A percentile compares a stretch with the other conserved stretches of the same genome.
Conservation (phyloP, 2,797 vertebrate genomes). For the Labeo calbasu region DNA sequence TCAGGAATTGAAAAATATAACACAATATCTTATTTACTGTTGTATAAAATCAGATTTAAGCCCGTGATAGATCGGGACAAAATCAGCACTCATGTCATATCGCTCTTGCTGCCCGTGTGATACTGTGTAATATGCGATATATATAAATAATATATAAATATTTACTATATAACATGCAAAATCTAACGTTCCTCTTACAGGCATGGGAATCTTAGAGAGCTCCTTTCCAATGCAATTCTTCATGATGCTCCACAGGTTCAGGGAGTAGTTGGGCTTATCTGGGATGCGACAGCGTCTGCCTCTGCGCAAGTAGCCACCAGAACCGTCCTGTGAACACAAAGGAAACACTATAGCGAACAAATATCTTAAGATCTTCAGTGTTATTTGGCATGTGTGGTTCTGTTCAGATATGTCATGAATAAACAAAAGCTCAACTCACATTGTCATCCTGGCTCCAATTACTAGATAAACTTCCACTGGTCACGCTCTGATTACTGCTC, state of each 20-base stretch:
- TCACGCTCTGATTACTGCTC: constrained; percentile 80
- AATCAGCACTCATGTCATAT: no score
- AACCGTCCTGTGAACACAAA: constrained; percentile 66
- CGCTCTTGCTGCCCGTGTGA: no score
- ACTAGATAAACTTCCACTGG: constrained; percentile 81
- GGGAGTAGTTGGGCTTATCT: constrained; percentile 95
- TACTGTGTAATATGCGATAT: no score
- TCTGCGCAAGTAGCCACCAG: constrained; percentile 70
- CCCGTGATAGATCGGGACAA: no score
- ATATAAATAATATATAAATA: no score
- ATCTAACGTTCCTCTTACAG: constrained; percentile 76
- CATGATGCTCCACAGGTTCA: constrained; percentile 97
- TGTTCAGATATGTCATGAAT: neutral
- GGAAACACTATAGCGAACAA: neutral
- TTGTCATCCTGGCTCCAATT: constrained; percentile 90
- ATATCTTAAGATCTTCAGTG: neutral
- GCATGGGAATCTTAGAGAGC: constrained; percentile 94
- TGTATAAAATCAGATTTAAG: no score
- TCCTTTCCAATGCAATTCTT: constrained; percentile 98
- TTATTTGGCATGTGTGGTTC: neutral
- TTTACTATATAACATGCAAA: neutral
- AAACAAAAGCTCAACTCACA: constrained; percentile 72
- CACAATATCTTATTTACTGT: no score
- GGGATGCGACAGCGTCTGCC: constrained; percentile 87
- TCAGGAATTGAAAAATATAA: no score